phyloP scores from a whole-genome alignment of 2,888 invertebrate genomes.

The Blomia tropicalis region DNA sequence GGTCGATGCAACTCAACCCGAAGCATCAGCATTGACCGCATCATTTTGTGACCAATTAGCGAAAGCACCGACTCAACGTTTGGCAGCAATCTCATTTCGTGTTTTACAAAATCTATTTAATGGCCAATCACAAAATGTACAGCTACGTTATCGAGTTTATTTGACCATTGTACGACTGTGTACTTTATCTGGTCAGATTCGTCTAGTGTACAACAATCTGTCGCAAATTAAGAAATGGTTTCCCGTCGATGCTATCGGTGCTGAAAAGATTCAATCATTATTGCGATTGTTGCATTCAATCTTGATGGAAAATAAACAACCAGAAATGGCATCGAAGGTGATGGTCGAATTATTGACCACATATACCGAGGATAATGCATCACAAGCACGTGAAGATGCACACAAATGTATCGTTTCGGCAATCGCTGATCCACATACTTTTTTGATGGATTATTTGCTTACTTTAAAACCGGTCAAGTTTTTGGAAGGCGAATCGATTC shows the following conservation, averaged over 20 bases:
- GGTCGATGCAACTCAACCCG: constrained; percentile 54
- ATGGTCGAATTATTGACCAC: constrained; percentile 93
- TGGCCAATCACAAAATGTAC: constrained; percentile 64
- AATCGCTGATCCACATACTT: constrained; percentile 82
- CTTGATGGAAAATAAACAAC: constrained; percentile 57
- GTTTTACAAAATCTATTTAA: constrained; percentile 84
- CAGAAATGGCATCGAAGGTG: constrained; percentile 79
- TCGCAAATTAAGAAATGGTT: constrained; percentile 44
- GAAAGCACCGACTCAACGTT: constrained; percentile 63
- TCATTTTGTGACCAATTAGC: constrained; percentile 81
- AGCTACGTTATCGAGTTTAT: constrained; percentile 78
- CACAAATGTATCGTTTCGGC: constrained; percentile 85
- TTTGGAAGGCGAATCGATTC: constrained; percentile 82
- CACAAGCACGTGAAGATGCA: constrained; percentile 88
- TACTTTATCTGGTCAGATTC: constrained; percentile 66
- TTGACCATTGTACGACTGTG: constrained; percentile 77
- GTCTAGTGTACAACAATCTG: constrained; percentile 65
- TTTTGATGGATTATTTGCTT: constrained; percentile 80
- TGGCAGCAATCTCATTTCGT: constrained; percentile 62
- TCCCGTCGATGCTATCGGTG: constrained; percentile 34
- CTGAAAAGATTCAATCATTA: constrained; percentile 55
- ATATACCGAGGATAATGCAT: constrained; percentile 91
- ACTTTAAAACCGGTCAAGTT: constrained; percentile 84
- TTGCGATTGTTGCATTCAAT: constrained; percentile 76
- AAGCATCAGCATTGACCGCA: constrained; percentile 69